Base-by-base conservation (phyloP, 2,797 vertebrate genomes). In the Dryobates pubescens region DNA sequence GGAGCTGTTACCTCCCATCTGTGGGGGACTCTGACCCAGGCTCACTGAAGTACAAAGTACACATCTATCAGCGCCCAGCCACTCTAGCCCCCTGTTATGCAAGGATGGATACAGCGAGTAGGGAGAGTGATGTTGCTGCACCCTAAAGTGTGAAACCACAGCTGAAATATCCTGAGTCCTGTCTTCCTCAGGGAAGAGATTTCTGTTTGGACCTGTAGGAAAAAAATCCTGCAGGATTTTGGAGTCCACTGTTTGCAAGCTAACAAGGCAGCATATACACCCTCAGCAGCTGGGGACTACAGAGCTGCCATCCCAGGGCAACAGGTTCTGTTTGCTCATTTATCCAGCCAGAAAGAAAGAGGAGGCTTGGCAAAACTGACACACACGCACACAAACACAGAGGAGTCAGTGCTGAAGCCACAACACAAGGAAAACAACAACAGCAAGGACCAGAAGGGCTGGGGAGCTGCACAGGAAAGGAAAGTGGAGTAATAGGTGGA, bases 351-450 rank as follows among this genome's bases (percentile, higher is more conserved):
- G 93, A 75, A 92, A 79, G 62, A 72, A 85, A 87, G 8, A 62
- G 58, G 41, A 57, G 68, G 47, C 43, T 93, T 77, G 91, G 73
- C 85, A 91, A 68, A 76, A 79, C 2, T 12, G 72, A 63, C 67
- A 73, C 23, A 72, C 45, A 45, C 6, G 38, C 38, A 82, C 29
- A 91, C 16, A 71, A 62, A 86, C 63, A 91, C 34, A 74, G 17
- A 93, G 78, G 67, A 82, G 67, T 90, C 69, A 51, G 61, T 86
- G 92, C 93, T 86, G 86, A 95, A 96, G 95, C 96, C 91, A 93
- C 88, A 92, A 69, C 63, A 96, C 82, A 4, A 87, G 76, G 90
- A 53, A 93, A 86, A 92, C 71, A 92, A 49, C 68, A 91, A 87
- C 32, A 93, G 95, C 93, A 64, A 67, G 92, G 70, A 92, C 49